Evolutionary conservation across 2,797 vertebrate genomes (phyloP), one percentile per base, ranked within the genome.

Genomic region (Gadopsis marmoratus): DNA sequence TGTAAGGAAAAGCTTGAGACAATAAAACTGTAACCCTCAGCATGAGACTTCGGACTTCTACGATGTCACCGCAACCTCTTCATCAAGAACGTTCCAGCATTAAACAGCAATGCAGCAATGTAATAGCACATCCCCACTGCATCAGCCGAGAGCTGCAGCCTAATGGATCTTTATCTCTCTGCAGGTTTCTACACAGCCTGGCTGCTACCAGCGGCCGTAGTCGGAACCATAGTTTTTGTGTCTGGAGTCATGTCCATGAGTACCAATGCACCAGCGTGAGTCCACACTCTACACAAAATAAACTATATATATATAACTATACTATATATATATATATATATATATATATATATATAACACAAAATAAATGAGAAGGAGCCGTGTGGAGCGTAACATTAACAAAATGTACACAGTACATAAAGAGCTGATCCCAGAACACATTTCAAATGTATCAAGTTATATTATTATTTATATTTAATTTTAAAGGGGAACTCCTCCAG

Each of bases 111-210:
- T 56, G 45, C 80, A 59, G 54, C 77, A 67, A 37, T 39, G 41
- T 63, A 63, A 80, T 37, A 21, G 55, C 74, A 43, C 29, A 55
- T 55, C 58, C 54, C 33, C 29, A 41, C 60, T 16, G n/a, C 65
- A 41, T 82, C 81, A 76, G 4, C 76, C 7, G 9, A 77, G 47
- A 80, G 54, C 79, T 63, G 74, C 65, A 53, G 71, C 55, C 80
- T 84, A 78, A 89, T 75, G 80, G 14, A 75, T 33, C 48, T 68
- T 58, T 81, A n/a, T 88, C 66, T 92, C 71, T 81, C 82, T 87
- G 84, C 81, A 96, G 96, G 96, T 48, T 97, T 96, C 92, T 96
- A 96, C 90, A 95, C 94, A 2, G 93, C 95, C 21, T 97, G 95
- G 95, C 93, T 97, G 48, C 95, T 96, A 79, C 96, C 96, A 0